Evolutionary conservation across 53 echinoderm and acorn worm genomes (phyloP), one percentile per base, ranked within the genome.

Genomic region (Crossaster papposus): DNA sequence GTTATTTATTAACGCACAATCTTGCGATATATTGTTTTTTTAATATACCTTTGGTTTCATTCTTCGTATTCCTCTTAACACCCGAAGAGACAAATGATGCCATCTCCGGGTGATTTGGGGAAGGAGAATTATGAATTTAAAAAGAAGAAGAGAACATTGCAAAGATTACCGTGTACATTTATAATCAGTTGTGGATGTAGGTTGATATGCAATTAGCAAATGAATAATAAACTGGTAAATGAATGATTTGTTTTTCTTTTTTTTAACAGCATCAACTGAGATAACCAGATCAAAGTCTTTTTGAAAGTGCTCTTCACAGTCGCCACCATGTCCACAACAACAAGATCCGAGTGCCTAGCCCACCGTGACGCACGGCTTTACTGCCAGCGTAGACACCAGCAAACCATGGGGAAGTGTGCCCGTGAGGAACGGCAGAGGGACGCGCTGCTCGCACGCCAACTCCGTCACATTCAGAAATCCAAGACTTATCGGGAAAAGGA

Each of bases 271-370:
- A 55, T 34, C 38, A 24, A 83, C 70, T 68, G 37, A 38, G 68
- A 83, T 30, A 12, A 83, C 44, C 62, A 20, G 64, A 52, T 78
- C 79, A 78, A 78, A 78, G 79, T 78, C 79, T 78, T 52, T 10
- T 10, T 74, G 20, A 31, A 34, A 74, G 75, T 74, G 36, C 35
- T 24, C 75, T 74, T 17, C 14, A 33, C 14, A 7, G 31, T 14
- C 75, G 24, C 11, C 34, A 74, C 31, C 34, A 94, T 94, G 94
- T 89, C 94, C 20, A 89, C 91, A 11, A 76, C 79, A 2, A 72
- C 94, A 14, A 96, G 93, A 70, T 94, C 94, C 14, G 96, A 96
- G 53, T 93, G 92, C 14, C 92, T 96, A 8, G 50, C 94, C 3
- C 87, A 92, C 72, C 88, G 90, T 14, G 96, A 96, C 76, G 96